Conservation (phyloP, 2,888 invertebrate genomes). For the Eurytoma adleriae region DNA sequence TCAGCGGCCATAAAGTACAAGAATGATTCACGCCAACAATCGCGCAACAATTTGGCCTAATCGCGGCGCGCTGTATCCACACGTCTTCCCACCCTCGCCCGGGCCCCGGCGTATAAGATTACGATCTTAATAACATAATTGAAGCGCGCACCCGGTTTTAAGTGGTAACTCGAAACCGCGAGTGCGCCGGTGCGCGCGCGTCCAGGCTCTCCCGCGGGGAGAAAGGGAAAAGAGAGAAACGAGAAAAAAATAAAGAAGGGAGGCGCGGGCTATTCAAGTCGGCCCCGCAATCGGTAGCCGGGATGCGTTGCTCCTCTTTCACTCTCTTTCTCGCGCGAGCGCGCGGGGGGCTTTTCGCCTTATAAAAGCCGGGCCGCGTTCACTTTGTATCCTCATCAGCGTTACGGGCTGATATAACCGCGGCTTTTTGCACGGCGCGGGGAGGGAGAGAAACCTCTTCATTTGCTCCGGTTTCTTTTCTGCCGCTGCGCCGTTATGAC, state of each 20-base stretch:
- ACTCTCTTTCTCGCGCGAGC: conserved; percentile 15
- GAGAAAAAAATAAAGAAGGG: too few relatives aligned
- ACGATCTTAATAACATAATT: conserved; percentile 70
- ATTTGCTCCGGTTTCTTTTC: conserved; percentile 15
- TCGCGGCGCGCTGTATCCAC: conserved; percentile 13
- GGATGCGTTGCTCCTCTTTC: conserved; percentile 14
- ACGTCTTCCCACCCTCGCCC: background rate
- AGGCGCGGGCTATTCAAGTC: conserved; percentile 43
- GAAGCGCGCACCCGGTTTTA: conserved; percentile 53
- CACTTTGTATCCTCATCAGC: conserved; percentile 51
- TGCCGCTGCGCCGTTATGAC: conserved; percentile 41
- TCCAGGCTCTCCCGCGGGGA: background rate
- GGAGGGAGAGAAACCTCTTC: conserved; percentile 30
- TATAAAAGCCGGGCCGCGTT: conserved; percentile 35
- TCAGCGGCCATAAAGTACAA: background rate
- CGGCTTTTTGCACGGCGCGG: conserved; percentile 25
- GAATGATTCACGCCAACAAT: conserved; percentile 25
- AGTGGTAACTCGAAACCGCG: conserved; percentile 61
- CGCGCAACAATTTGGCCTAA: conserved; percentile 32
- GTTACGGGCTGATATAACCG: conserved; percentile 45
- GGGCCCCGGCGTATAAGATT: conserved; percentile 61
- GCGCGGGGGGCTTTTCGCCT: conserved; percentile 12
- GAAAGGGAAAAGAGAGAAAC: too few relatives aligned
- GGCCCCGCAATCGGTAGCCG: conserved; percentile 41
- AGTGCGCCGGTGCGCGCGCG: conserved; percentile 13